Conservation (phyloP, 2,888 invertebrate genomes). For the Metopia argyrocephala region DNA sequence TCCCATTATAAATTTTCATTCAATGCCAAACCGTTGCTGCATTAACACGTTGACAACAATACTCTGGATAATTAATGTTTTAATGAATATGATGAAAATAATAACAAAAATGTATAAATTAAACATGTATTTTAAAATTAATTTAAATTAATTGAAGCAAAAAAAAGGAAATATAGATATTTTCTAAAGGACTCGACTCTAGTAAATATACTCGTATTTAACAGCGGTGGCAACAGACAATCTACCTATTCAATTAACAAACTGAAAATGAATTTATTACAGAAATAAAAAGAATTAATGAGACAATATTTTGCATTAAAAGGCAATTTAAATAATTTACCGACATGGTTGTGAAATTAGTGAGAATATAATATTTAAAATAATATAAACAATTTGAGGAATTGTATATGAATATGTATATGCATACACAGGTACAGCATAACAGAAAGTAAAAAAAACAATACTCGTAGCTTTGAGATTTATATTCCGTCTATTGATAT, state of each 20-base stretch:
- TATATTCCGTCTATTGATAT: too few species aligned
- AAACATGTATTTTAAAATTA: conserved; percentile 47
- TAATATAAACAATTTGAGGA: too few species aligned
- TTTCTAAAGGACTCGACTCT: too few species aligned
- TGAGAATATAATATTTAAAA: too few species aligned
- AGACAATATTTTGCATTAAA: neutral
- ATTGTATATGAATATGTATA: too few species aligned
- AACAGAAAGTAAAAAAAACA: too few species aligned
- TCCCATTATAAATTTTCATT: neutral
- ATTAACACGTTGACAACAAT: conserved; percentile 15
- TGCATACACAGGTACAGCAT: too few species aligned
- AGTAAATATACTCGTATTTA: too few species aligned
- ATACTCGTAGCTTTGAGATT: too few species aligned
- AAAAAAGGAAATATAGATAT: too few species aligned
- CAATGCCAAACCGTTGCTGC: neutral
- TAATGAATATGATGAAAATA: conserved; percentile 35
- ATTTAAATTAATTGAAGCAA: conserved; percentile 50
- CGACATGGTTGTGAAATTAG: too few species aligned
- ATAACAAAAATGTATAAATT: neutral
- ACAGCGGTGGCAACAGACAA: neutral
- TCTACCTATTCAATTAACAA: neutral
- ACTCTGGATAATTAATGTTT: conserved; percentile 49
- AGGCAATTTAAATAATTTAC: too few species aligned
- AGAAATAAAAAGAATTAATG: neutral
- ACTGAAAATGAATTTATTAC: neutral